Evolutionary conservation across 2,888 invertebrate species (phyloP).

Genomic region (Coremacera marginata): DNA sequence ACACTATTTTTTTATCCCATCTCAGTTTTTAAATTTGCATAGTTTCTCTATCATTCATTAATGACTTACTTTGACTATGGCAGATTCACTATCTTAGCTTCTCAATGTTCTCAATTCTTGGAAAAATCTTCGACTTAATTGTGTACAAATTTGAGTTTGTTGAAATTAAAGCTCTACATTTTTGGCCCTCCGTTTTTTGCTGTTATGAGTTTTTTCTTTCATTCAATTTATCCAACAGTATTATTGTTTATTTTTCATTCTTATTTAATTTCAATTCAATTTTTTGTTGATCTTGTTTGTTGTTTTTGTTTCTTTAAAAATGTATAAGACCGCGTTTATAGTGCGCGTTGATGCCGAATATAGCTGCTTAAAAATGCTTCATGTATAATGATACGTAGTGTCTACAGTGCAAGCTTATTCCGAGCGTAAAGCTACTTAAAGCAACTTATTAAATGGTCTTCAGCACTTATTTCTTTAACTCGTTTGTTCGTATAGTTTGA

Average conservation of each 20-base stretch:
- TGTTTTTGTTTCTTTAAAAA: background rate
- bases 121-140: background rate
- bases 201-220: background rate
- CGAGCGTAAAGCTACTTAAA: too few species aligned
- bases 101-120: background rate
- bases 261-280: conserved; percentile 15
- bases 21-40: background rate
- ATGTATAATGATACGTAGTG: too few species aligned
- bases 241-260: background rate
- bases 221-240: background rate
- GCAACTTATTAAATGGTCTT: too few species aligned
- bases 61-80: background rate
- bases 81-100: background rate
- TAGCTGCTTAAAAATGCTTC: too few species aligned
- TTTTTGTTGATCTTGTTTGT: background rate
- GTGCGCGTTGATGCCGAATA: too few species aligned
- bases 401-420: too few species aligned
- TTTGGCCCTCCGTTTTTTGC: background rate
- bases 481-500: too few species aligned
- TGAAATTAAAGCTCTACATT: background rate
- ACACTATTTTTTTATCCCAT: background rate
- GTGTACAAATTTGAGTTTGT: background rate
- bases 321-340: too few species aligned
- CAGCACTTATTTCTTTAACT: too few species aligned
- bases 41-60: background rate